Evolutionary conservation across 2,113 vertebrate species (phyloP).

Genomic region (Gavia stellata): DNA sequence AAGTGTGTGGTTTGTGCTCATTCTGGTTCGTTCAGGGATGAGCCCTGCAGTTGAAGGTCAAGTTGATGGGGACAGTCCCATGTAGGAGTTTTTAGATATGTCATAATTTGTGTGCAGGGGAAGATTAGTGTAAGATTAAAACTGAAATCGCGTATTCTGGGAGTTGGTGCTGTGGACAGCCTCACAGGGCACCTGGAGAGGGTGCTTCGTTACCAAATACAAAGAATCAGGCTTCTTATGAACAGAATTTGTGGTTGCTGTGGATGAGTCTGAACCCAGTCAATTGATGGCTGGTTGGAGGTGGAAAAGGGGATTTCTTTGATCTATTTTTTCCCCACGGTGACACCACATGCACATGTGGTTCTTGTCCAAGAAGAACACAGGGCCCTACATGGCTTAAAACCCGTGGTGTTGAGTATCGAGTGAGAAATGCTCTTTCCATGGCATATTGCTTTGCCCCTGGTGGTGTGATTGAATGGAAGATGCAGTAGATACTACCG

Average conservation of each 20-base stretch:
- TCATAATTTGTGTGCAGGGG: not conserved
- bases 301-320: not conserved
- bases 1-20: not conserved
- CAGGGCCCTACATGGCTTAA: not conserved
- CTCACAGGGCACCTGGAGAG: not conserved
- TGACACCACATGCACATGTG: not conserved
- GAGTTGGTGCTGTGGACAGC: not conserved
- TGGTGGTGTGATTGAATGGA: not conserved
- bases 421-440: not conserved
- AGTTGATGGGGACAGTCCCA: not conserved
- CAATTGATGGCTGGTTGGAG: not conserved
- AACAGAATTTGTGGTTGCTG: not conserved
- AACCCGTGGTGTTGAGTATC: not conserved
- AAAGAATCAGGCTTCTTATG: not conserved
- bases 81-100: not conserved
- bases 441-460: not conserved
- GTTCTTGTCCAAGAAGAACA: not conserved
- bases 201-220: not conserved
- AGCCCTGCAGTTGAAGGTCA: not conserved
- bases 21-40: not conserved
- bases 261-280: not conserved
- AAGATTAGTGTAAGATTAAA: not conserved
- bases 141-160: not conserved
- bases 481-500: not conserved
- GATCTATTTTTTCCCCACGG: not conserved